A percentile compares a stretch with the other conserved stretches of the same genome.
Conservation (phyloP, 2,113 vertebrate species). For the Colossoma macropomum region DNA sequence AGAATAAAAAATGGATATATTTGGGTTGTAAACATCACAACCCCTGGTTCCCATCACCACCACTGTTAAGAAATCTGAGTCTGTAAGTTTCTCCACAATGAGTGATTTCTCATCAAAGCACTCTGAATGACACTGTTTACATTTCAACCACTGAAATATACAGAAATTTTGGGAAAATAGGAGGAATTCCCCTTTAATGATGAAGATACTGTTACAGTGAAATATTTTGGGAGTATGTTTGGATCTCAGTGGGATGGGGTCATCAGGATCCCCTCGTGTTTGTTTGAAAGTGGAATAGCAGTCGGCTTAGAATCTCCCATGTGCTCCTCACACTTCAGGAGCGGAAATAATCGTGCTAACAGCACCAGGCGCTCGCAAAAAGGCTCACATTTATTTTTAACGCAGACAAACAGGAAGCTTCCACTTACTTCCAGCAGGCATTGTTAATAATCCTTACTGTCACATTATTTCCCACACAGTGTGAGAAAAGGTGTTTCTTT, state of each 20-base stretch:
- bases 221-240: not conserved
- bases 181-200: no score
- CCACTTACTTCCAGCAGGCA: not conserved
- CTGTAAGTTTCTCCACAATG: no score
- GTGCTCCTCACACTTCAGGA: not conserved
- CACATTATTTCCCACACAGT: not conserved
- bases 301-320: not conserved
- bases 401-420: not conserved
- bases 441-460: not conserved
- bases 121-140: no score
- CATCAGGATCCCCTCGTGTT: not conserved
- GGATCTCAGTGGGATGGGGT: not conserved
- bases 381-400: not conserved
- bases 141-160: no score
- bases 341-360: not conserved
- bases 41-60: no score
- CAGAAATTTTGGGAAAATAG: no score
- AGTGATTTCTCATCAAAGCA: no score
- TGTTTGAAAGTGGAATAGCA: not conserved
- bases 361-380: not conserved
- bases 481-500: not conserved
- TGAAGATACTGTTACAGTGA: no score
- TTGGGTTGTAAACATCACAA: no score
- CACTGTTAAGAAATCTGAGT: no score
- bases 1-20: no score